phyloP scores from a whole-genome alignment of 2,113 vertebrate species.

The Chaetorhynchus papuensis region DNA sequence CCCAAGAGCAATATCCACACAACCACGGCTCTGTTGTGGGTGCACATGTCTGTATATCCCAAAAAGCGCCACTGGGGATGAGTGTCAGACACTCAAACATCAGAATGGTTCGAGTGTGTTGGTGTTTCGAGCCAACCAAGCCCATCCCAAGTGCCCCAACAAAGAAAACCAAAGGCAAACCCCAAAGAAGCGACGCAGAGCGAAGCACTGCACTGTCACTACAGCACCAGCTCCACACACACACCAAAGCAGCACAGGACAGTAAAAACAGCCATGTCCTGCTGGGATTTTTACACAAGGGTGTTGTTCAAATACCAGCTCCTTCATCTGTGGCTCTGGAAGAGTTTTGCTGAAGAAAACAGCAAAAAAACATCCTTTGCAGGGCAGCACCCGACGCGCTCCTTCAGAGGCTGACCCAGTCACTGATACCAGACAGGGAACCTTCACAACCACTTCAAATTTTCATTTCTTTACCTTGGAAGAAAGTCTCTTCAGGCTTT shows the following conservation, averaged over 20 bases:
- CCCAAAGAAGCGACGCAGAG: background rate
- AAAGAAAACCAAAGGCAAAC: background rate
- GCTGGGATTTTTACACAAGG: background rate
- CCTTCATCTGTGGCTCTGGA: background rate
- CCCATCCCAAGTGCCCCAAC: background rate
- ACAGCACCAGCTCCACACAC: background rate
- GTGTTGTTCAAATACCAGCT: background rate
- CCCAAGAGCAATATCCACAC: rapidly evolving
- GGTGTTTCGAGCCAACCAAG: background rate
- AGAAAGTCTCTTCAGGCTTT: background rate
- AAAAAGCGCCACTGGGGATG: background rate
- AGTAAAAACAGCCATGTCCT: background rate
- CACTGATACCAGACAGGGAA: background rate
- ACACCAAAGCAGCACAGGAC: background rate
- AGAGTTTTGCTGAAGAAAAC: background rate
- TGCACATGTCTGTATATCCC: rapidly evolving
- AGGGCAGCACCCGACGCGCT: rapidly evolving
- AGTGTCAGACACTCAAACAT: background rate
- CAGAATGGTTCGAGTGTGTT: rapidly evolving
- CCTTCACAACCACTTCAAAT: background rate
- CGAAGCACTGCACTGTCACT: background rate
- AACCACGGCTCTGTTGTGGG: background rate
- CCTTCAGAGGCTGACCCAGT: background rate
- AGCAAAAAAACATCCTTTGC: background rate
- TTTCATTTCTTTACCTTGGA: background rate